Conservation (phyloP, 1,140 invertebrate genomes). For the Drosophila ohnishii region DNA sequence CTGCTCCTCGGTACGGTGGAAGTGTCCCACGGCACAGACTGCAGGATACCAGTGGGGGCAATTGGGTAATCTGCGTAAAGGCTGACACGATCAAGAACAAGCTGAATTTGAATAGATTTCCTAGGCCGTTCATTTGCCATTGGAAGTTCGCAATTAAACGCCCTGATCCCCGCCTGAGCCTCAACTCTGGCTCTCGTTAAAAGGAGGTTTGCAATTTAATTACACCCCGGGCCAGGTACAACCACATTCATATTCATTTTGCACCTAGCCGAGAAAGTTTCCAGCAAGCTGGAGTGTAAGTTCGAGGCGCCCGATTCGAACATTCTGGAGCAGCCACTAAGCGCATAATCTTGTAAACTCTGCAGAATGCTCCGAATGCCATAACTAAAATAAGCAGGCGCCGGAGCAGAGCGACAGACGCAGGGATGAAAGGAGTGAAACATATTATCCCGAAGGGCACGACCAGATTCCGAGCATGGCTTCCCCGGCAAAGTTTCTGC, state of each 20-base stretch:
- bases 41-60: background rate
- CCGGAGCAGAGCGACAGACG: conserved; percentile 22
- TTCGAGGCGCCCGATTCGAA: conserved; percentile 48
- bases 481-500: conserved; percentile 53
- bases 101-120: background rate
- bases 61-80: conserved; percentile 11
- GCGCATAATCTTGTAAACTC: conserved; percentile 81
- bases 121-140: conserved; percentile 22
- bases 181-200: conserved; percentile 11
- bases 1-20: background rate
- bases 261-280: conserved; percentile 65
- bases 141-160: conserved; percentile 19
- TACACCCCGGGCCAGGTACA: conserved; percentile 51
- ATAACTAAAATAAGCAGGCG: conserved; percentile 79
- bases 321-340: conserved; percentile 62
- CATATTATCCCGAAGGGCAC: conserved; percentile 58
- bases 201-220: conserved; percentile 65
- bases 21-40: background rate
- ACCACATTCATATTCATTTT: conserved; percentile 55
- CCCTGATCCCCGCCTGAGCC: background rate
- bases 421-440: conserved; percentile 9
- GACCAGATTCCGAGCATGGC: conserved; percentile 63
- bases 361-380: conserved; percentile 74
- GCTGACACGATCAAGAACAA: background rate
- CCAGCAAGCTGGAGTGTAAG: conserved; percentile 46